These are phyloP conservation scores for Hyperoodon ampullatus DNA, from an alignment of 2,113 vertebrate species.

Conservation along the genomic window DNA sequence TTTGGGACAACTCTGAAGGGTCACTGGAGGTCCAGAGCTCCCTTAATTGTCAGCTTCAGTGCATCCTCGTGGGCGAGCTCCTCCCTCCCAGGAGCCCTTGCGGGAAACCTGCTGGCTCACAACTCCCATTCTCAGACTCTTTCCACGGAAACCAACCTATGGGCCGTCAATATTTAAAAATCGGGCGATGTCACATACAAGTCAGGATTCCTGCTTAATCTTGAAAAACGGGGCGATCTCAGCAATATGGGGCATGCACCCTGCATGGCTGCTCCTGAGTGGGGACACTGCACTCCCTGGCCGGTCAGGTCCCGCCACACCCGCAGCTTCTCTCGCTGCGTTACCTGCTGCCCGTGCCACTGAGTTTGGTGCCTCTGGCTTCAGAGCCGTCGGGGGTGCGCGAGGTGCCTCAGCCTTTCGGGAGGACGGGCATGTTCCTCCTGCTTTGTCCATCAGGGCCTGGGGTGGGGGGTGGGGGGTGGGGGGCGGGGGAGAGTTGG, in stretches of 20 bases:
- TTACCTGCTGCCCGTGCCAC: background rate
- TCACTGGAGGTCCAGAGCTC: rapidly evolving
- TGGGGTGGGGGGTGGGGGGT: too few relatives aligned
- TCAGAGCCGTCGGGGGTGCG: background rate
- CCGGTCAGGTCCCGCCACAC: too few relatives aligned
- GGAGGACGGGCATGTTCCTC: background rate
- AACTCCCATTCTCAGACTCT: background rate
- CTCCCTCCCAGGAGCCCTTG: rapidly evolving
- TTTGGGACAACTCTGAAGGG: background rate
- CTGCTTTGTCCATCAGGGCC: too few relatives aligned
- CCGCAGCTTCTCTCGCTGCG: background rate
- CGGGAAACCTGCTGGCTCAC: background rate
- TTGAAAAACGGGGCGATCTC: background rate
- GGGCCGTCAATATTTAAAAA: background rate
- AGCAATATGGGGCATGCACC: rapidly evolving
- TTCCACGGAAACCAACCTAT: background rate
- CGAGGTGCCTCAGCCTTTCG: background rate
- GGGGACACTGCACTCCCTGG: rapidly evolving
- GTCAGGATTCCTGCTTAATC: background rate
- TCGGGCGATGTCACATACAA: background rate
- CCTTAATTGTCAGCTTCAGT: rapidly evolving
- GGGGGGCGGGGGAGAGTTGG: background rate
- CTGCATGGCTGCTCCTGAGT: rapidly evolving
- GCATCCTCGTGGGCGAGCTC: background rate
- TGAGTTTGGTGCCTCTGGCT: background rate